A percentile compares a stretch with the other conserved stretches of the same genome.
phyloP scores from a whole-genome alignment of 2,888 invertebrate species.

The Netelia melanura region DNA sequence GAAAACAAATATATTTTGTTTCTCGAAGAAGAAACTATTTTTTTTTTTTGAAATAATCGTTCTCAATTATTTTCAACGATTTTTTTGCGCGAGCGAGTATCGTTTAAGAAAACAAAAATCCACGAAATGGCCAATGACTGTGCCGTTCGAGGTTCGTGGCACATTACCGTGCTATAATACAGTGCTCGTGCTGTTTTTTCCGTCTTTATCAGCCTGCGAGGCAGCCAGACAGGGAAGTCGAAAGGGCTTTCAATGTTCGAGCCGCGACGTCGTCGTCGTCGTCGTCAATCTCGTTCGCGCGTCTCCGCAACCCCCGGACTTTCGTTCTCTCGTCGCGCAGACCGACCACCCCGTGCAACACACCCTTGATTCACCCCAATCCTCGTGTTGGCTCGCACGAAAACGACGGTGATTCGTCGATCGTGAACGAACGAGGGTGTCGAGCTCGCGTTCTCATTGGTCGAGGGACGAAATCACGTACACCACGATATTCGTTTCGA shows the following conservation, averaged over 20 bases:
- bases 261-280: conserved; percentile 11
- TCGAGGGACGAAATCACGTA: conserved; percentile 75
- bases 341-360: conserved; percentile 56
- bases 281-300: conserved; percentile 38
- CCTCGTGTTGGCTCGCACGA: conserved; percentile 50
- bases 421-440: conserved; percentile 73
- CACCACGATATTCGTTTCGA: conserved; percentile 77
- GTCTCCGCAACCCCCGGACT: neutral
- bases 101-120: neutral
- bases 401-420: conserved; percentile 55
- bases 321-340: conserved; percentile 18
- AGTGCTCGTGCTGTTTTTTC: conserved; percentile 43
- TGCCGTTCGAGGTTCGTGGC: neutral
- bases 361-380: conserved; percentile 25
- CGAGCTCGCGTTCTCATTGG: conserved; percentile 77
- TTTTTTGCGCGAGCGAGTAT: neutral
- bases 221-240: conserved; percentile 51
- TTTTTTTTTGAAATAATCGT: neutral
- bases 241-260: conserved; percentile 39
- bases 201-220: conserved; percentile 69
- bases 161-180: conserved; percentile 36
- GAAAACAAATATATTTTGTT: too few species aligned
- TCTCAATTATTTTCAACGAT: neutral
- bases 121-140: conserved; percentile 38
- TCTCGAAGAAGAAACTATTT: too few species aligned